Conservation (phyloP, 2,113 vertebrate genomes). For the Platichthys stellatus region DNA sequence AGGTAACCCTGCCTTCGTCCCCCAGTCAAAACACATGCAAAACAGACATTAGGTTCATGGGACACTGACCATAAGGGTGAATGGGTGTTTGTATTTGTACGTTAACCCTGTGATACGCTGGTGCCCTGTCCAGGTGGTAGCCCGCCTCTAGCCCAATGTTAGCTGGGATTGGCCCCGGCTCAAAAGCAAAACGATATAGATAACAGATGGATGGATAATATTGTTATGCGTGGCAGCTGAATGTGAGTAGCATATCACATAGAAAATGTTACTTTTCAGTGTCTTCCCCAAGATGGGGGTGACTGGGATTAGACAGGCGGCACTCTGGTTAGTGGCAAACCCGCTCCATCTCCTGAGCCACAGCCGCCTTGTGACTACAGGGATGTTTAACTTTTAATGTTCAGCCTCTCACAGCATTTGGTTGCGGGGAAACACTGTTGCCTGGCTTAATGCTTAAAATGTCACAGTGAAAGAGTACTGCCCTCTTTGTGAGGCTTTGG, state of each 20-base stretch:
- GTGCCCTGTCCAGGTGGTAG: too few species aligned
- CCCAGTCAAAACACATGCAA: too few species aligned
- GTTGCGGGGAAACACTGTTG: neutral
- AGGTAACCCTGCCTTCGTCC: too few species aligned
- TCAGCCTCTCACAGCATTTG: neutral
- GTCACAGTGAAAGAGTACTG: slow-evolving; percentile 12
- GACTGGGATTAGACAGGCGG: too few species aligned
- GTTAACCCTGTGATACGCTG: too few species aligned
- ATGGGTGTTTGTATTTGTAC: too few species aligned
- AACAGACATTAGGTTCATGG: too few species aligned
- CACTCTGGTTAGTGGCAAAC: too few species aligned
- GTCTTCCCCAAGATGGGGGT: too few species aligned
- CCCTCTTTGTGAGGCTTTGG: neutral
- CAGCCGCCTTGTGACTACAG: neutral
- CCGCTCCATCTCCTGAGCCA: too few species aligned
- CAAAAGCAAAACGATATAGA: neutral
- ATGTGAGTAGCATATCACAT: neutral
- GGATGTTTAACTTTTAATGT: neutral
- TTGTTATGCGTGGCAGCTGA: neutral
- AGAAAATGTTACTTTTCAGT: neutral
- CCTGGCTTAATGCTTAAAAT: neutral
- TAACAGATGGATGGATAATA: neutral
- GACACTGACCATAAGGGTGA: too few species aligned
- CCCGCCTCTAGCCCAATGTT: too few species aligned
- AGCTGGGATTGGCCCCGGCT: neutral